Conservation (phyloP, 1,140 invertebrate genomes). For the Drosophila triauraria region DNA sequence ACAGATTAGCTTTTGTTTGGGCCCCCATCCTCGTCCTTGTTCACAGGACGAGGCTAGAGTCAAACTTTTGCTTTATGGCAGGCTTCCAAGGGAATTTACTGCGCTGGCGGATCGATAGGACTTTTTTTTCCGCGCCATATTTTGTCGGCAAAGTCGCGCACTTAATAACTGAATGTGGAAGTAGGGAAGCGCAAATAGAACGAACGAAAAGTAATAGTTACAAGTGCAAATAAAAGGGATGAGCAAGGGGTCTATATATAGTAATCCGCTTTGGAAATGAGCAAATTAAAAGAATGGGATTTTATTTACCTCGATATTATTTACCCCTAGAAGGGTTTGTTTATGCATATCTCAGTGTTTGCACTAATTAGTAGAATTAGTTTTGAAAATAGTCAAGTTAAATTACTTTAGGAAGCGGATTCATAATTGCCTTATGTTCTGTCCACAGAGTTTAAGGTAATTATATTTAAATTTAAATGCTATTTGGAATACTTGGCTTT, state of each 20-base stretch:
- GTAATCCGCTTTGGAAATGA: conserved; percentile 13
- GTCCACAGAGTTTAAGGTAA: too few relatives aligned
- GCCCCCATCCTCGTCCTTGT: conserved; percentile 37
- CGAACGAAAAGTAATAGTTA: conserved; percentile 6
- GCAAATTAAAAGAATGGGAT: not conserved
- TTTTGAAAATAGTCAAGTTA: not conserved
- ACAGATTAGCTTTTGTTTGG: conserved; percentile 58
- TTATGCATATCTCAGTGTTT: not conserved
- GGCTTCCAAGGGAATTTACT: conserved; percentile 13
- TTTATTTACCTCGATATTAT: not conserved
- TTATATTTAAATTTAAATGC: too few relatives aligned
- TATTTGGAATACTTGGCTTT: too few relatives aligned
- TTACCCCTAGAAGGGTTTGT: too few relatives aligned
- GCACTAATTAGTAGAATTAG: not conserved
- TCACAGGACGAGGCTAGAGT: conserved; percentile 18
- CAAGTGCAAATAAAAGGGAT: not conserved
- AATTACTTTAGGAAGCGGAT: not conserved
- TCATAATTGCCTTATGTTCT: too few relatives aligned
- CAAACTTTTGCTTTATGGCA: conserved; percentile 39
- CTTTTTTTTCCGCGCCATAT: not conserved
- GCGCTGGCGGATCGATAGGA: conserved; percentile 24
- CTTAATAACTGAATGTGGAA: conserved; percentile 16
- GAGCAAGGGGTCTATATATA: not conserved
- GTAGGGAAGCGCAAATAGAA: not conserved
- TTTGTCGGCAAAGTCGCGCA: not conserved